Evolutionary conservation across 30 jellyfish, hydroid and myxozoan genomes (phyloP).

Genomic region (Turritopsis rubra): DNA sequence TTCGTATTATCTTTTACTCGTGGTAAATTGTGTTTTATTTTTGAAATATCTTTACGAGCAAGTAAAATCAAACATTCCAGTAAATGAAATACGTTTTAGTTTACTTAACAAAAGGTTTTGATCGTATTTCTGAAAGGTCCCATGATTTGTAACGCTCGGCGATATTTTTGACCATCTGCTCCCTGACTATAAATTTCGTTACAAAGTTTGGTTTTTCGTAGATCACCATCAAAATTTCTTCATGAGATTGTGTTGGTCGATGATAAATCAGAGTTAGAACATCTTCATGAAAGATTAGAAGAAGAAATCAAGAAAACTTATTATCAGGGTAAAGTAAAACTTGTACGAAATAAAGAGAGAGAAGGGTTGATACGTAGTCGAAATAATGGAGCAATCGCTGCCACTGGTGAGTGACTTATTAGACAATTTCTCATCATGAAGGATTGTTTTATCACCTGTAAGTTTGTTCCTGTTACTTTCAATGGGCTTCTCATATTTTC

Average conservation of each 20-base stretch:
- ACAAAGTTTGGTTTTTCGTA: not conserved
- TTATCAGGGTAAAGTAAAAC: constrained; percentile 37
- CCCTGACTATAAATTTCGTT: too few relatives aligned
- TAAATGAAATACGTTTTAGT: too few relatives aligned
- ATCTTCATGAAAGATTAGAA: constrained; percentile 42
- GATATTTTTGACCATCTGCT: too few relatives aligned
- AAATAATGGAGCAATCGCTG: constrained; percentile 40
- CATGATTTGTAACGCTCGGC: too few relatives aligned
- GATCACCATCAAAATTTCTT: constrained; percentile 32
- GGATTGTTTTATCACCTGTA: not conserved
- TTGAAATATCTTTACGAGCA: too few relatives aligned
- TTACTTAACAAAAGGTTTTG: too few relatives aligned
- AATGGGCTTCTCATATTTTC: not conserved
- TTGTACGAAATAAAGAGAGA: constrained; percentile 33
- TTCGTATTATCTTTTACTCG: too few relatives aligned
- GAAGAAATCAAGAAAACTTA: constrained; percentile 37
- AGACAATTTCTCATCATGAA: too few relatives aligned
- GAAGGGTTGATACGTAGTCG: constrained; percentile 44
- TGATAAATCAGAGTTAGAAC: constrained; percentile 37
- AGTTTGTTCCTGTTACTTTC: not conserved
- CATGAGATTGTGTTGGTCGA: constrained; percentile 41
- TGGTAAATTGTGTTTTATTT: too few relatives aligned
- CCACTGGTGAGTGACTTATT: constrained; percentile 25
- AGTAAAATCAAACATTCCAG: too few relatives aligned
- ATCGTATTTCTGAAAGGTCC: too few relatives aligned